phyloP scores from a whole-genome alignment of 1,140 invertebrate species.

The Chelonus insularis region DNA sequence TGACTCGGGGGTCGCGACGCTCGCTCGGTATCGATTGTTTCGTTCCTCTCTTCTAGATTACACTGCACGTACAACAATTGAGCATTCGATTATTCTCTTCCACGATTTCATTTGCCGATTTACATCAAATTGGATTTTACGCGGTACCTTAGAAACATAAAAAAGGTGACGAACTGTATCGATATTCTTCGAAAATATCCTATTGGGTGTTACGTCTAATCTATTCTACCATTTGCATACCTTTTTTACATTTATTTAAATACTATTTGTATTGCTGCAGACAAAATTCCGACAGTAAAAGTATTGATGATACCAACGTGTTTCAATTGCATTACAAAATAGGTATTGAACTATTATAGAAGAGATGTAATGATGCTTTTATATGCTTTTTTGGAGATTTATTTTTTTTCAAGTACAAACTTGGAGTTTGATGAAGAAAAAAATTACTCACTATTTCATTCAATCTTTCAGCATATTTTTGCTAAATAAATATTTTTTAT shows the following conservation, averaged over 20 bases:
- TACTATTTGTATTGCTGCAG: background rate
- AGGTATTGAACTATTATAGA: too few relatives aligned
- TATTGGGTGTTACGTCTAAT: background rate
- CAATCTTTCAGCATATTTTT: too few relatives aligned
- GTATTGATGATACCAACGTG: too few relatives aligned
- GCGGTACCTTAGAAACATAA: background rate
- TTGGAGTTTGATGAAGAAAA: too few relatives aligned
- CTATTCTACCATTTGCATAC: background rate
- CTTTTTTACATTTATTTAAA: background rate
- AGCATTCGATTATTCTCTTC: slow-evolving; percentile 13
- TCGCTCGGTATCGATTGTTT: slow-evolving; percentile 21
- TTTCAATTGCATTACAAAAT: too few relatives aligned
- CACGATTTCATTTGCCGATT: slow-evolving; percentile 8
- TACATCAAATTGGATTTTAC: slow-evolving; percentile 12
- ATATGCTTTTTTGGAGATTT: too few relatives aligned
- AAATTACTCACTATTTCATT: too few relatives aligned
- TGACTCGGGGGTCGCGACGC: slow-evolving; percentile 6
- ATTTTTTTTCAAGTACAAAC: too few relatives aligned
- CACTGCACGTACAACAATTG: slow-evolving; percentile 16
- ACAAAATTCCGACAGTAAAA: too few relatives aligned
- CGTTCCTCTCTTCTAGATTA: slow-evolving; percentile 11
- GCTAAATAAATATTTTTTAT: too few relatives aligned
- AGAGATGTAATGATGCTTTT: too few relatives aligned
- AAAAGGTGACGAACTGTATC: background rate
- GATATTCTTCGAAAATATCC: background rate